Percentiles rank a stretch among this genome's conserved stretches.
phyloP scores from a whole-genome alignment of 2,797 vertebrate species.

The Selene dorsalis region DNA sequence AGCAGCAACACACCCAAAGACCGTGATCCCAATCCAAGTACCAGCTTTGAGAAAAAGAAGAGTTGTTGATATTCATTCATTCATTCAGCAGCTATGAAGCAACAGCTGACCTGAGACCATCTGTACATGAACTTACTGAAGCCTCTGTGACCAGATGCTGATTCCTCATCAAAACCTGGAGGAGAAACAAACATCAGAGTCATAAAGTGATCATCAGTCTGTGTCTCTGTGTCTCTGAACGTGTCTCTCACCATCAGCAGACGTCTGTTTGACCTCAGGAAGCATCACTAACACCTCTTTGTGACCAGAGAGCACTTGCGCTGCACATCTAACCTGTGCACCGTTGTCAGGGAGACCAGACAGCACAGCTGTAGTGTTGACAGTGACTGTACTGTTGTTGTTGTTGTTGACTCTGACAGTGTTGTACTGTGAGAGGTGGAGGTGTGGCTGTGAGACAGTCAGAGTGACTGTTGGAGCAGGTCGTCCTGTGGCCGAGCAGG shows the following conservation, averaged over 20 bases:
- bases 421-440: not conserved
- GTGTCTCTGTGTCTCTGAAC: not conserved
- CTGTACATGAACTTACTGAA: not conserved
- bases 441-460: not conserved
- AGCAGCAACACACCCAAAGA: not conserved
- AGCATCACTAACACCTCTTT: accelerated
- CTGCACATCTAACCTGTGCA: slow-evolving; percentile 42
- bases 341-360: not conserved
- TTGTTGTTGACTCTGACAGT: slow-evolving; percentile 21
- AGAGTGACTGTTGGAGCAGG: slow-evolving; percentile 58
- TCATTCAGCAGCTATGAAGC: not conserved
- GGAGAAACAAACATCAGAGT: not conserved
- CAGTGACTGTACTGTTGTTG: slow-evolving; percentile 46
- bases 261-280: not conserved
- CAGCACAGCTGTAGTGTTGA: slow-evolving; percentile 48
- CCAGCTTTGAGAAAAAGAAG: not conserved
- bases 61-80: not conserved
- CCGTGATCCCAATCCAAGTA: not conserved
- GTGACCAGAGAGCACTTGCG: not conserved
- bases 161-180: not conserved
- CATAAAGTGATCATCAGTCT: accelerated
- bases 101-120: not conserved
- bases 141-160: not conserved
- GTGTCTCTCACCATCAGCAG: slow-evolving; percentile 31
- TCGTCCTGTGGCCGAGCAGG: slow-evolving; percentile 63